Evolutionary conservation across 2,797 vertebrate species (phyloP).

Genomic region (Cetoscarus ocellatus): DNA sequence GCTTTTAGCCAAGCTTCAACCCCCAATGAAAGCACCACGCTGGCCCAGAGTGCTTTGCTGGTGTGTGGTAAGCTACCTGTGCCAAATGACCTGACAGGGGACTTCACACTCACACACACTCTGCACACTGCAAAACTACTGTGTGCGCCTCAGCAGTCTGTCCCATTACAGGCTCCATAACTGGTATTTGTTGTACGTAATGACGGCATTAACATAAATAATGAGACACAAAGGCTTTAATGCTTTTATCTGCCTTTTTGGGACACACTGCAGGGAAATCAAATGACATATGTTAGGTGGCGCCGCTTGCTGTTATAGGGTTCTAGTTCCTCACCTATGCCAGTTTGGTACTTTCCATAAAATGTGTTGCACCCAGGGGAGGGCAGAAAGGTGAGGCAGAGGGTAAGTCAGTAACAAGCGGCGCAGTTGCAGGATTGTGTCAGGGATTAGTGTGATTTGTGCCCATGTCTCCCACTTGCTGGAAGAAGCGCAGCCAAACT

Average conservation of each 20-base stretch:
- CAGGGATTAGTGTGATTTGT: conserved; percentile 33
- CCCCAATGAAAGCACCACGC: conserved; percentile 15
- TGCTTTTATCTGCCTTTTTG: neutral
- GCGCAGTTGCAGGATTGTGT: conserved; percentile 21
- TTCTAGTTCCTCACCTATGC: conserved; percentile 12
- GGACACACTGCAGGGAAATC: neutral
- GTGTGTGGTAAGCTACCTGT: conserved; percentile 39
- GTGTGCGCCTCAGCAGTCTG: conserved; percentile 17
- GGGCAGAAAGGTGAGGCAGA: conserved; percentile 30
- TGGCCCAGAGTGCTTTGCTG: conserved; percentile 25
- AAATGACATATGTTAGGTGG: neutral
- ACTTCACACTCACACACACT: conserved; percentile 6
- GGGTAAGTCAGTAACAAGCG: conserved; percentile 18
- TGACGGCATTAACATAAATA: conserved; percentile 2
- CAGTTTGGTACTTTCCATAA: neutral
- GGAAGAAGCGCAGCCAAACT: neutral
- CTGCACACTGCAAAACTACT: conserved; percentile 26
- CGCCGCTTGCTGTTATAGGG: neutral
- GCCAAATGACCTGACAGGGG: conserved; percentile 44
- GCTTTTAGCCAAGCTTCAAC: conserved; percentile 15
- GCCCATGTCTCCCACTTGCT: conserved; percentile 12
- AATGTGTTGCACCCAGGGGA: conserved; percentile 15
- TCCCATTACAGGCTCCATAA: conserved; percentile 2
- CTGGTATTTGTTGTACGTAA: conserved; percentile 5
- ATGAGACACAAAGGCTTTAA: neutral